Evolutionary conservation across 2,797 vertebrate genomes (phyloP).

Genomic region (Acipenser oxyrinchus): DNA sequence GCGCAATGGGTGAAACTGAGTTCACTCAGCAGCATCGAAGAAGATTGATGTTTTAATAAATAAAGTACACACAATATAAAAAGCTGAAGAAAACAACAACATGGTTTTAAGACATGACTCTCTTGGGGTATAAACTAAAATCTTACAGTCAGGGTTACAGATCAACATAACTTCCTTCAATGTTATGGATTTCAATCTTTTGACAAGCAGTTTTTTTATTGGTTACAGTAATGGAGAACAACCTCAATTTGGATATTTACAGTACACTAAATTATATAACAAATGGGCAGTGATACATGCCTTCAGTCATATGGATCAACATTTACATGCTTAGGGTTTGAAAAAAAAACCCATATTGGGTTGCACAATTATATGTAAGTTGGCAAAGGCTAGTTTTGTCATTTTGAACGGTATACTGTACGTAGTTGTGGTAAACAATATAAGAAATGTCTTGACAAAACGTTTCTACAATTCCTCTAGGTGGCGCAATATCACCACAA

Average conservation of each 20-base stretch:
- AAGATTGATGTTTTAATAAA: constrained; percentile 76
- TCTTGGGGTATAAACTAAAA: constrained; percentile 49
- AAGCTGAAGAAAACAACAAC: neutral
- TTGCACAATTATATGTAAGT: constrained; percentile 8
- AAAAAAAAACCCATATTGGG: neutral
- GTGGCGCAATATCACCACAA: constrained; percentile 63
- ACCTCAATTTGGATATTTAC: too few relatives aligned
- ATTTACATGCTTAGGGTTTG: neutral
- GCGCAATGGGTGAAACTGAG: constrained; percentile 70
- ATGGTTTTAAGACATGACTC: constrained; percentile 33
- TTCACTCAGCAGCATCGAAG: constrained; percentile 56
- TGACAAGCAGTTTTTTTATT: too few relatives aligned
- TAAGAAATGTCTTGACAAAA: constrained; percentile 1
- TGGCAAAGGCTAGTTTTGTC: constrained; percentile 6
- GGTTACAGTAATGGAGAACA: too few relatives aligned
- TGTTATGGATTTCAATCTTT: too few relatives aligned
- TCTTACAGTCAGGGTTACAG: neutral
- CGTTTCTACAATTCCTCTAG: constrained; percentile 50
- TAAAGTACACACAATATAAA: constrained; percentile 39
- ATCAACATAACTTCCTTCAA: too few relatives aligned
- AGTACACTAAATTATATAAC: too few relatives aligned
- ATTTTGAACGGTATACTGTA: constrained; percentile 17
- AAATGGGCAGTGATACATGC: too few relatives aligned
- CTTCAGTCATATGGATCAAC: neutral
- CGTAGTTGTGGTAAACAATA: constrained; percentile 19